These are phyloP conservation scores for Oncorhynchus mykiss DNA, from an alignment of 2,113 vertebrate species.

Conservation along the genomic window DNA sequence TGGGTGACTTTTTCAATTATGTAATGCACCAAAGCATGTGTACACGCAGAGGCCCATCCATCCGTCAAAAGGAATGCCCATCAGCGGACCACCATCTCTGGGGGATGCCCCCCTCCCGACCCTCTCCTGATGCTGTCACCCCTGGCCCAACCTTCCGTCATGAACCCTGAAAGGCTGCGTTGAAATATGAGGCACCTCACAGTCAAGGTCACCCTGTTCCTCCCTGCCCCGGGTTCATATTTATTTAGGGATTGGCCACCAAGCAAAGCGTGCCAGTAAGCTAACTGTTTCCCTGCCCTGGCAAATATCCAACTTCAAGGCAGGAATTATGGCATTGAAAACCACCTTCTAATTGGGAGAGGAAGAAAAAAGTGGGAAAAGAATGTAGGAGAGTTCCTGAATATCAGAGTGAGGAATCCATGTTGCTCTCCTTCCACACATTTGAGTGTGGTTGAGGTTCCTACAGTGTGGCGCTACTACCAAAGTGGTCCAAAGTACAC, in stretches of 20 bases:
- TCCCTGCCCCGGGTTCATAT: slow-evolving; percentile 9
- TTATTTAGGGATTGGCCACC: slow-evolving; percentile 20
- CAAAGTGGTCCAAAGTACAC: background rate
- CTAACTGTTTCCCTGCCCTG: slow-evolving; percentile 26
- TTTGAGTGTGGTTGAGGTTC: slow-evolving; percentile 25
- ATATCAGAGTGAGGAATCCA: no score
- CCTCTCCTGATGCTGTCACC: background rate
- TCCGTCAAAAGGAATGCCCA: slow-evolving; percentile 8
- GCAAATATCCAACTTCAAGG: slow-evolving; percentile 10
- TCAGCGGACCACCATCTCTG: background rate
- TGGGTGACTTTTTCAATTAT: background rate
- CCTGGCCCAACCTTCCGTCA: background rate
- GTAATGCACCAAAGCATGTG: background rate
- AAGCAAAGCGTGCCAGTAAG: slow-evolving; percentile 10
- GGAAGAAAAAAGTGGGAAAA: slow-evolving; percentile 14
- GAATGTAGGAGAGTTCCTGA: background rate
- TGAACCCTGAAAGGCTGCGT: slow-evolving; percentile 4
- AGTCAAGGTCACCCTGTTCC: slow-evolving; percentile 25
- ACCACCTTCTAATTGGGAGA: background rate
- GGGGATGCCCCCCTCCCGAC: background rate
- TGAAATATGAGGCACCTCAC: slow-evolving; percentile 32
- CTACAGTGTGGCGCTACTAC: background rate
- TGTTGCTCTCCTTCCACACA: no score
- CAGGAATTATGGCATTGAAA: slow-evolving; percentile 10
- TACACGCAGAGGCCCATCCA: background rate